Base-by-base conservation (phyloP, 1,140 invertebrate species). In the Drosophila fuyamai region DNA sequence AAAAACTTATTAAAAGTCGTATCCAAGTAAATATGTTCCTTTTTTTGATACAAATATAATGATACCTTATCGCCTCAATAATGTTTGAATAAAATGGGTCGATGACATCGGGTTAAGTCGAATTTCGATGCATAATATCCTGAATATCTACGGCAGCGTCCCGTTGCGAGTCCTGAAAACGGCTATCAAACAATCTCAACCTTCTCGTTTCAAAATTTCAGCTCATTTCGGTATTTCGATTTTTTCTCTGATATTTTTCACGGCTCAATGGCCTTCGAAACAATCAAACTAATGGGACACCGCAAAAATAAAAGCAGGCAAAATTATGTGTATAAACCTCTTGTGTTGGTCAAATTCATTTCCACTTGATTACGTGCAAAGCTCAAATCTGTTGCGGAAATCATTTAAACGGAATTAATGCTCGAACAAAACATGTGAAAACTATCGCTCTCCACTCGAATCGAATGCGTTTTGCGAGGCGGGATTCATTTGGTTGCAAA, bases 261-360 rank as follows among this genome's bases (percentile, higher is more conserved):
- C 83, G 66, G 83, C 83, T 89, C 84, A 89, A 36, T 88, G 84
- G 81, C 73, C 73, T 38, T 61, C 44, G 71, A 40, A 79, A 81
- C 74, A 88, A 83, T 89, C 72, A 71, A 70, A 71, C 60, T 80
- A 86, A 88, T 86, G 76, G 83, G 71, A 66, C 65, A 78, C 80
- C 76, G 67, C 72, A 66, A 65, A 78, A 59, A 55, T 18, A 55
- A 76, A 46, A 38, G 59, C 46, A 44, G 7, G 27, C n/a, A 62
- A 44, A 44, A 23, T 13, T 6, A 6, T 62, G 27, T 35, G 40
- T 18, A 7, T 1, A 72, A 81, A 59, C 78, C 85, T 76, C 85
- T 89, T 90, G 85, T 89, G 85, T 89, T 89, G 85, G 85, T 90
- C 85, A 90, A 89, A 89, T 89, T 90, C 67, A 90, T 53, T 89